Evolutionary conservation across 53 echinoderm and acorn worm genomes (phyloP).

Genomic region (Paelopatides confundens): DNA sequence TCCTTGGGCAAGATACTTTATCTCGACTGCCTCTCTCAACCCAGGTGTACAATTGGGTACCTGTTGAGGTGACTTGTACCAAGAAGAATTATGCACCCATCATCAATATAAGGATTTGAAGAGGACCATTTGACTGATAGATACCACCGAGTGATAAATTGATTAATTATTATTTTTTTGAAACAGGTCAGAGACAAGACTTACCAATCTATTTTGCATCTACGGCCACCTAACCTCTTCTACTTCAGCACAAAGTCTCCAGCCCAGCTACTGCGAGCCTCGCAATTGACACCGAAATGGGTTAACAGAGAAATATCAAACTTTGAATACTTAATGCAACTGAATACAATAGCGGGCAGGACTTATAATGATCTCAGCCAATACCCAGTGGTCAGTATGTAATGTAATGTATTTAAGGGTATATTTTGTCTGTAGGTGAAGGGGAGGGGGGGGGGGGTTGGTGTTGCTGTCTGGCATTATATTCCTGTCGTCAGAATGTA

Average conservation of each 20-base stretch:
- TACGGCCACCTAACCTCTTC: conserved; percentile 88
- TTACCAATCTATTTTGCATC: conserved; percentile 83
- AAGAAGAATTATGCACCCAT: too few relatives aligned
- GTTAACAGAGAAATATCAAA: conserved; percentile 92
- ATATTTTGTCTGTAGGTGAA: background rate
- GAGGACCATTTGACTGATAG: too few relatives aligned
- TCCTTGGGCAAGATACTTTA: too few relatives aligned
- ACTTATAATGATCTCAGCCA: conserved; percentile 99
- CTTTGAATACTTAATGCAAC: conserved; percentile 99
- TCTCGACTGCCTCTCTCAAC: too few relatives aligned
- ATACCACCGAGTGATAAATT: too few relatives aligned
- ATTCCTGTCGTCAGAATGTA: too few relatives aligned
- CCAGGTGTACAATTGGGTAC: too few relatives aligned
- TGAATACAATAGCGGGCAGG: conserved; percentile 97
- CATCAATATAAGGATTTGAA: too few relatives aligned
- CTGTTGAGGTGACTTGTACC: too few relatives aligned
- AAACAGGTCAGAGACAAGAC: conserved; percentile 86
- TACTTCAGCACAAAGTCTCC: conserved; percentile 97
- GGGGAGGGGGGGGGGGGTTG: too few relatives aligned
- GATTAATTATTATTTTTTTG: too few relatives aligned
- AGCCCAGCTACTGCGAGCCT: conserved; percentile 89
- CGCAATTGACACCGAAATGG: conserved; percentile 93
- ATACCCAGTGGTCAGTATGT: conserved; percentile 90
- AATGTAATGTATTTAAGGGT: background rate
- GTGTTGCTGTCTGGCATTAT: too few relatives aligned